Base-by-base conservation (phyloP, 2,797 vertebrate species). In the Kryptopterus vitreolus region DNA sequence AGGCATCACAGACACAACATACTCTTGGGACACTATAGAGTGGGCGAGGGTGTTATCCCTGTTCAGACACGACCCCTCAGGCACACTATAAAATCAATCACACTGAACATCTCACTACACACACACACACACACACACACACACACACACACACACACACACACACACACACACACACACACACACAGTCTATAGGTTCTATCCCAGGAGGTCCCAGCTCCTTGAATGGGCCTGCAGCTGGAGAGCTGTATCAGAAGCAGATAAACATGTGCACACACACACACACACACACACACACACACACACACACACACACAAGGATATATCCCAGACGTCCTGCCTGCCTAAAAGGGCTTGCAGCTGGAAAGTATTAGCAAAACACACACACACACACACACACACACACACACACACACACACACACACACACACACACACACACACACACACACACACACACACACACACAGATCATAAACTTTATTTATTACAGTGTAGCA, bases 81-180 rank as follows among this genome's bases (percentile, higher is more conserved):
- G 62, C 62, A 59, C 53, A 35, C 35, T 58, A 43, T 66, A 72
- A 81, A 81, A 68, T 81, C 79, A 76, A 81, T 81, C 79, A 76
- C 66, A 38, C 24, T 29, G 43, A 69, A 69, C 66, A 69, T 70
- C 77, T 71, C 55, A 79, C 33, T 24, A 52, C 29, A 24, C n/a
- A 43, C 22, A 76, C 57, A 29, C 35, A 58, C 53, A 52, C 11
- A 68, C 53, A 76, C 72, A 81, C 62, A 68, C 52, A 76, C 35
- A 48, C 62, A 76, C 52, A 59, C 72, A 59, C 52, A 35, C 61
- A 63, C 18, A 63, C 61, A 63, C 62, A 65, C 33, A 63, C 61
- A 63, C 31, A 63, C 61, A 35, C 8, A 22, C 33, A 63, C 33
- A 22, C 31, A 58, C 57, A 59, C 29, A 59, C 24, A 76, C 80